Evolutionary conservation across 2,113 vertebrate species (phyloP), one percentile per base, ranked within the genome.

Genomic region (Dermatemys mawii): DNA sequence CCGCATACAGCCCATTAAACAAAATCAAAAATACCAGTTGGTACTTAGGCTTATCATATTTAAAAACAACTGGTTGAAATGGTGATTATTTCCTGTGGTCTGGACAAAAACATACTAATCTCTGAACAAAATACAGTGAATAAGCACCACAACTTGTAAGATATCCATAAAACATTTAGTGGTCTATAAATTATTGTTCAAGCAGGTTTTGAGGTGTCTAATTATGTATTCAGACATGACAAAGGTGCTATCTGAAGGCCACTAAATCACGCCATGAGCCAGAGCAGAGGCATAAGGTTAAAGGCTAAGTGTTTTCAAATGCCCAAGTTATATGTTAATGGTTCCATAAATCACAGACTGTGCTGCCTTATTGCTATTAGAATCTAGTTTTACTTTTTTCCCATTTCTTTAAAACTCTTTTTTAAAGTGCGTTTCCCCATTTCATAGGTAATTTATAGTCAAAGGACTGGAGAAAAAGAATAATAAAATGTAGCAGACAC

Each of bases 271-370:
- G 14, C 22, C 8, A 6, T 54, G 75, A 0, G 14, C 81, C 89
- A 90, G 63, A 54, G 83, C 89, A 41, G 83, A 55, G 55, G 44
- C n/a, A 81, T 63, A 70, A 86, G 90, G 50, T 44, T 88, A 84
- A 93, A 57, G 93, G 57, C 81, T 91, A 84, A 88, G 67, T 21
- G 53, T 91, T 35, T 88, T 93, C 75, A 86, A 19, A 14, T 81
- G 41, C 75, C 79, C 0, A 0, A 81, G n/a, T 67, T n/a, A 32
- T 53, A 67, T 7, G 41, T 48, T 48, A 83, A 5, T 75, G 38
- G 57, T 46, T 83, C 84, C 67, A 54, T 88, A 87, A 92, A 88
- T 67, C n/a, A 83, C 67, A 86, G 3, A 1, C 5, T 13, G 8
- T 50, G 81, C 51, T 46, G 44, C 76, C 46, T n/a, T 67, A 35